Evolutionary conservation across 92 coral and sea anemone species (phyloP), one percentile per base, ranked within the genome.

Genomic region (Phymanthus crucifer): DNA sequence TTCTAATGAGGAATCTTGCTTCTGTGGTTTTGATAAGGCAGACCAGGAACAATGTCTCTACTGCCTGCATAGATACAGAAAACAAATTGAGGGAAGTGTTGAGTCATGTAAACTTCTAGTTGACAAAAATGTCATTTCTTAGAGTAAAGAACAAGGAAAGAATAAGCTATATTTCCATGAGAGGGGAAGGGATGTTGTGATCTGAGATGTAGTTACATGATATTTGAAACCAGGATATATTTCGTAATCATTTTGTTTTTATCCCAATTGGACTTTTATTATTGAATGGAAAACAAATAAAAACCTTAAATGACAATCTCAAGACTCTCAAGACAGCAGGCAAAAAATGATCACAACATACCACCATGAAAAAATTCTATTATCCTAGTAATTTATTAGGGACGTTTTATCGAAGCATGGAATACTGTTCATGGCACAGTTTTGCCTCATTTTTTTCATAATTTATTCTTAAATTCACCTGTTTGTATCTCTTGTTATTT

Each of bases 61-160:
- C 47, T 75, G 82, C 33, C 68, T 46, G 54, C 85, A 81, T 81
- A 23, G 65, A 56, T 81, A 81, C 80, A 56, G 73, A 66, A 74
- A 56, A 54, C 72, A 82, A 75, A 82, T 82, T 31, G 86, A 82
- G 54, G 57, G 35, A 66, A 84, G 86, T 58, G 84, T 84, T 74
- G 64, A 72, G 72, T 72, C 73, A 64, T 87, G 91, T 70, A 87
- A 83, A 66, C 72, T 80, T 77, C 64, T 75, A 80, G 89, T 88
- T 45, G 89, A 84, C 86, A 84, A 85, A 78, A 72, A 85, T 82
- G 77, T 80, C 77, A 34, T 65, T 71, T 31, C 84, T 80, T 50
- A 50, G 10, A 38, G 57, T 50, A 50, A 12, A 50, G 0, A 18
- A 1, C 0, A 50, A 0, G 57, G 17, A 5, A 50, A 50, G 2